Evolutionary conservation across 1,140 invertebrate genomes (phyloP).

Genomic region (Camponotus vicinus): DNA sequence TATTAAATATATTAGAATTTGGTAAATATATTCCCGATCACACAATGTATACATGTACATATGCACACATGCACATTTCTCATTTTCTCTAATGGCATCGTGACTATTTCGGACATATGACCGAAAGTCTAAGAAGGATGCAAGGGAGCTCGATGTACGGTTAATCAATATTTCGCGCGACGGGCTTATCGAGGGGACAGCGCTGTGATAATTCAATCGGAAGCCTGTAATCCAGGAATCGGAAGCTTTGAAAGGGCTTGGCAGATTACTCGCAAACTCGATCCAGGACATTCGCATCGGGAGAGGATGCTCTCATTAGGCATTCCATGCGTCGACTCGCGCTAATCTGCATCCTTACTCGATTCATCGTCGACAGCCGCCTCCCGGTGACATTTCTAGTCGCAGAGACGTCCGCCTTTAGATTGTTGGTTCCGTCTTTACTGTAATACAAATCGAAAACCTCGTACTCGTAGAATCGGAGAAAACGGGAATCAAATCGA

Average conservation of each 20-base stretch:
- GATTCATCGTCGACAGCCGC: slow-evolving; percentile 1
- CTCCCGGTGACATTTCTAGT: slow-evolving; percentile 65
- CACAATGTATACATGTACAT: neutral
- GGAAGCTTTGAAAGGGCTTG: slow-evolving; percentile 64
- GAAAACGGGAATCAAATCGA: slow-evolving; percentile 9
- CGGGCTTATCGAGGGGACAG: slow-evolving; percentile 8
- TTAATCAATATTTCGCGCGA: slow-evolving; percentile 58
- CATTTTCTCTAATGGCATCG: neutral
- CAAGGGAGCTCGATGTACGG: neutral
- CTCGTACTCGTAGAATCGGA: neutral
- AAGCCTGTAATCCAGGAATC: slow-evolving; percentile 78
- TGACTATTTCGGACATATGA: neutral
- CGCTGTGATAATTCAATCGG: slow-evolving; percentile 79
- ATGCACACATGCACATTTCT: neutral
- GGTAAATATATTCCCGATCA: neutral
- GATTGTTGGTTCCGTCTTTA: slow-evolving; percentile 47
- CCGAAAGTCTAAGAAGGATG: slow-evolving; percentile 26
- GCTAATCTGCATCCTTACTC: slow-evolving; percentile 75
- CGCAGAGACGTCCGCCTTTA: slow-evolving; percentile 9
- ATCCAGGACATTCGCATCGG: slow-evolving; percentile 23
- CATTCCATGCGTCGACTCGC: slow-evolving; percentile 77
- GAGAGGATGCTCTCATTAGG: slow-evolving; percentile 74
- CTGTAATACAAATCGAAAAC: slow-evolving; percentile 29
- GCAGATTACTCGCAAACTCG: slow-evolving; percentile 41
- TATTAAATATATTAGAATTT: slow-evolving; percentile 30